Conservation (phyloP, 2,113 vertebrate genomes). For the Bos taurus region ARS-UCD2.0 NC_037346.1:62720501-62721000, state of each 20-base stretch:
- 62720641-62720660: constrained; percentile 47
- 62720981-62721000: constrained; percentile 25
- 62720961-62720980: background rate
- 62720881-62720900: background rate
- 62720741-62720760: constrained; percentile 61
- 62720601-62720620: constrained; percentile 65
- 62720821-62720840: background rate
- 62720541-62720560: constrained; percentile 23
- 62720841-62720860: background rate
- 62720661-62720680: constrained; percentile 44
- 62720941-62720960: background rate
- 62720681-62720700: constrained; percentile 57
- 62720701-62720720: constrained; percentile 28
- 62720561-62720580: constrained; percentile 51
- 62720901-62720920: background rate
- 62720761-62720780: constrained; percentile 36
- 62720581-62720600: constrained; percentile 57
- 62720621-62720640: constrained; percentile 59
- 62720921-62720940: background rate
- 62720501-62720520: constrained; percentile 4
- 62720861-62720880: background rate
- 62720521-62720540: constrained; percentile 1
- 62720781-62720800: constrained; percentile 12
- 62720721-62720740: constrained; percentile 24
- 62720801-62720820: background rate